Conservation (phyloP, 1,140 invertebrate species). For the Brachionus calyciflorus region DNA sequence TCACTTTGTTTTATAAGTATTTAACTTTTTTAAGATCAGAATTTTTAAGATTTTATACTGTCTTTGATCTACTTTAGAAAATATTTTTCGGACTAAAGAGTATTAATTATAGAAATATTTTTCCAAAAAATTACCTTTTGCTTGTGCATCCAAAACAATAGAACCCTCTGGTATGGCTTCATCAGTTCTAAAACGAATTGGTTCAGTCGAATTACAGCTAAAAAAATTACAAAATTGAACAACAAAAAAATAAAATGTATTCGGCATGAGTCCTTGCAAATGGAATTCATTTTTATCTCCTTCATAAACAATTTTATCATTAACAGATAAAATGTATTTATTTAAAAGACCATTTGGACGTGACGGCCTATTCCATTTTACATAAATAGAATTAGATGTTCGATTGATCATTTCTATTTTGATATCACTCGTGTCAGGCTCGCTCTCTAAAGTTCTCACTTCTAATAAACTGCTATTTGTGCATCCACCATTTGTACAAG, state of each 20-base stretch:
- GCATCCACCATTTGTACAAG: constrained; percentile 33
- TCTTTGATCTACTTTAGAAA: too few relatives aligned
- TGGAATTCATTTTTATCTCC: not conserved
- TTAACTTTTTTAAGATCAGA: too few relatives aligned
- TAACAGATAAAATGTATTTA: constrained; percentile 8
- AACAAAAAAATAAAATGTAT: constrained; percentile 12
- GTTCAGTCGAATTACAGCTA: constrained; percentile 3
- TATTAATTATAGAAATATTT: too few relatives aligned
- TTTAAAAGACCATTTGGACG: constrained; percentile 12
- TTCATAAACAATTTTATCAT: constrained; percentile 10
- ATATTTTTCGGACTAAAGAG: too few relatives aligned
- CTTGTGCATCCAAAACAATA: constrained; percentile 13
- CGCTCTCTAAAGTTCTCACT: constrained; percentile 2
- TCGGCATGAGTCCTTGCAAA: not conserved
- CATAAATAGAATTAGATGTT: not conserved
- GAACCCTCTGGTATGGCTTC: constrained; percentile 10
- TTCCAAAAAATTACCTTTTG: constrained; percentile 8
- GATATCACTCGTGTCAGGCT: not conserved
- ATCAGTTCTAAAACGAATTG: constrained; percentile 6
- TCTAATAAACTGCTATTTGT: constrained; percentile 2
- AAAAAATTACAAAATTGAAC: constrained; percentile 37
- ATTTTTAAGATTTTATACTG: too few relatives aligned
- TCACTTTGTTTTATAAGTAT: too few relatives aligned
- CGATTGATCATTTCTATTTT: not conserved
- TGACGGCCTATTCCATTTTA: constrained; percentile 8